These are phyloP conservation scores for Orussus abietinus DNA, from an alignment of 1,140 invertebrate genomes.

Conservation along the genomic window DNA sequence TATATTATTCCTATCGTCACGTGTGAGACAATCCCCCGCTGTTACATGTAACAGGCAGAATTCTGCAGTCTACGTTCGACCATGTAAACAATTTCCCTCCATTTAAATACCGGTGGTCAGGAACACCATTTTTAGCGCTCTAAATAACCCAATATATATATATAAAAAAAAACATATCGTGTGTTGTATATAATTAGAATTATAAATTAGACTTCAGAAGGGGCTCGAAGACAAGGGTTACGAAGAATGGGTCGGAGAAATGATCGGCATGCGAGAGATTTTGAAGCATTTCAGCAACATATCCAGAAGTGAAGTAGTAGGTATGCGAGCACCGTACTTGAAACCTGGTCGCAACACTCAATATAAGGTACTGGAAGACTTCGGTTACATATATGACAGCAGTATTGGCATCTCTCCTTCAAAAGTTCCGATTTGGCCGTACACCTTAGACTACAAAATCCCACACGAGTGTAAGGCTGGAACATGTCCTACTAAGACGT, in stretches of 20 bases:
- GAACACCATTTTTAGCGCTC: too few species aligned
- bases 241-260: constrained; percentile 88
- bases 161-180: too few species aligned
- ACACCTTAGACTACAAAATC: constrained; percentile 88
- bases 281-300: constrained; percentile 79
- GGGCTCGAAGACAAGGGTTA: constrained; percentile 83
- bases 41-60: too few species aligned
- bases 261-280: constrained; percentile 90
- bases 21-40: too few species aligned
- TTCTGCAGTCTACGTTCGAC: too few species aligned
- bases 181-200: too few species aligned
- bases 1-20: too few species aligned
- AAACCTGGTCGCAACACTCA: constrained; percentile 88
- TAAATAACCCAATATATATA: too few species aligned
- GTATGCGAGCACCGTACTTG: constrained; percentile 84
- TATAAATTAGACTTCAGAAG: constrained; percentile 58
- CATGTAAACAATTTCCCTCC: too few species aligned
- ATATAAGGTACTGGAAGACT: constrained; percentile 87
- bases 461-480: constrained; percentile 89
- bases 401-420: constrained; percentile 82
- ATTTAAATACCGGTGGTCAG: too few species aligned
- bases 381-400: constrained; percentile 89
- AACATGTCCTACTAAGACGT: constrained; percentile 85
- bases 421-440: constrained; percentile 86
- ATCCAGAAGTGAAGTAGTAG: constrained; percentile 75